Evolutionary conservation across 1,140 invertebrate species (phyloP).

Genomic region (Drosophila bocqueti): DNA sequence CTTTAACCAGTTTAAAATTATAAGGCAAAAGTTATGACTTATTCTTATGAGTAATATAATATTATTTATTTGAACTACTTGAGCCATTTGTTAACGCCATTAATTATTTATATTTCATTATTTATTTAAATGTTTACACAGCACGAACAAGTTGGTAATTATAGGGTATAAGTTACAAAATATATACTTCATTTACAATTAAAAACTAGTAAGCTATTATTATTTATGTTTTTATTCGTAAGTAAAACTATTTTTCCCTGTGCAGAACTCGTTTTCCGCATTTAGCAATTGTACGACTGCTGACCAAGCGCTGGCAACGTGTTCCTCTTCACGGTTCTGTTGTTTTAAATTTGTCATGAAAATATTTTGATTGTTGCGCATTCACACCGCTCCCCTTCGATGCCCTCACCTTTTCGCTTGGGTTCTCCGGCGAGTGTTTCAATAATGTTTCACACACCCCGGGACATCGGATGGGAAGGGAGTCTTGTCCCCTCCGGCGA

Average conservation of each 20-base stretch:
- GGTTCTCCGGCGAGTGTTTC: conserved; percentile 6
- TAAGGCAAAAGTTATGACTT: too few relatives aligned
- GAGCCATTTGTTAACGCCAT: too few relatives aligned
- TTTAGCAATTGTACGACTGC: conserved; percentile 14
- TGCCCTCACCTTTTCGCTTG: not conserved
- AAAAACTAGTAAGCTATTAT: too few relatives aligned
- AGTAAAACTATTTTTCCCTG: not conserved
- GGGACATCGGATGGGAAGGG: conserved; percentile 34
- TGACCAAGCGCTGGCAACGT: conserved; percentile 67
- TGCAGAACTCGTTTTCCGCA: conserved; percentile 52
- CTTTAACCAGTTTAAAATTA: too few relatives aligned
- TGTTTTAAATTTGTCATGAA: conserved; percentile 84
- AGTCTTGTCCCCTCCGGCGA: not conserved
- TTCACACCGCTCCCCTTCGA: conserved; percentile 29
- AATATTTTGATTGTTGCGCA: conserved; percentile 80
- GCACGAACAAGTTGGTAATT: too few relatives aligned
- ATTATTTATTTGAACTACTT: too few relatives aligned
- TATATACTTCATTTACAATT: not conserved
- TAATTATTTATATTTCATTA: too few relatives aligned
- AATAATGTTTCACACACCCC: conserved; percentile 58
- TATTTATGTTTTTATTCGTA: not conserved
- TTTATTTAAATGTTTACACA: too few relatives aligned
- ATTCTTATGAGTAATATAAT: too few relatives aligned
- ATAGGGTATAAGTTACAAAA: too few relatives aligned
- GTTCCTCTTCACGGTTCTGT: conserved; percentile 78